Evolutionary conservation across 1,140 invertebrate species (phyloP).

Genomic region (Drosophila guanche): DNA sequence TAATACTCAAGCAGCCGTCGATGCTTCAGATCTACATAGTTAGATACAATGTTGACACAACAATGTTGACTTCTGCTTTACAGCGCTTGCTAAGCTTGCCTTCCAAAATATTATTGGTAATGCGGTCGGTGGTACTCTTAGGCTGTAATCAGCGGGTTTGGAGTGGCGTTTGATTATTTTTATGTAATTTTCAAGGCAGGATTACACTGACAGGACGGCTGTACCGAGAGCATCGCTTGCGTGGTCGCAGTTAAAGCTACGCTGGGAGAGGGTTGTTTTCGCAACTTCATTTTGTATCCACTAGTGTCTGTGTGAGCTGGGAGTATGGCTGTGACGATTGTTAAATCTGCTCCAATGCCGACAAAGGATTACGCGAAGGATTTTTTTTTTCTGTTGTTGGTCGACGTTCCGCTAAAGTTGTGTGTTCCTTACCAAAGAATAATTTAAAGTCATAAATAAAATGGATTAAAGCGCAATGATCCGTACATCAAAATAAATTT

Average conservation of each 20-base stretch:
- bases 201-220: slow-evolving; percentile 23
- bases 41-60: no score
- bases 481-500: slow-evolving; percentile 63
- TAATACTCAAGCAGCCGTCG: no score
- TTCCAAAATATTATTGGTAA: not conserved
- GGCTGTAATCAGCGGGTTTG: not conserved
- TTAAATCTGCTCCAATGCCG: slow-evolving; percentile 51
- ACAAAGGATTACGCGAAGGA: slow-evolving; percentile 26
- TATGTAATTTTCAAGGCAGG: slow-evolving; percentile 46
- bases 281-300: slow-evolving; percentile 41
- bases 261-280: slow-evolving; percentile 29
- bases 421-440: slow-evolving; percentile 47
- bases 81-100: slow-evolving; percentile 4
- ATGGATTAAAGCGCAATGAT: slow-evolving; percentile 71
- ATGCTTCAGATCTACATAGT: no score
- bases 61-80: no score
- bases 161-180: slow-evolving; percentile 28
- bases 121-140: not conserved
- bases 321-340: slow-evolving; percentile 50
- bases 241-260: slow-evolving; percentile 33
- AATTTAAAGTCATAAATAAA: slow-evolving; percentile 74
- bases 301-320: slow-evolving; percentile 18
- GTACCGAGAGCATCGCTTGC: slow-evolving; percentile 25
- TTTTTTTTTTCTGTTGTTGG: slow-evolving; percentile 40
- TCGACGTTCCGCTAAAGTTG: slow-evolving; percentile 23